Evolutionary conservation across 2,888 invertebrate genomes (phyloP).

Genomic region (Uropetala carovei): DNA sequence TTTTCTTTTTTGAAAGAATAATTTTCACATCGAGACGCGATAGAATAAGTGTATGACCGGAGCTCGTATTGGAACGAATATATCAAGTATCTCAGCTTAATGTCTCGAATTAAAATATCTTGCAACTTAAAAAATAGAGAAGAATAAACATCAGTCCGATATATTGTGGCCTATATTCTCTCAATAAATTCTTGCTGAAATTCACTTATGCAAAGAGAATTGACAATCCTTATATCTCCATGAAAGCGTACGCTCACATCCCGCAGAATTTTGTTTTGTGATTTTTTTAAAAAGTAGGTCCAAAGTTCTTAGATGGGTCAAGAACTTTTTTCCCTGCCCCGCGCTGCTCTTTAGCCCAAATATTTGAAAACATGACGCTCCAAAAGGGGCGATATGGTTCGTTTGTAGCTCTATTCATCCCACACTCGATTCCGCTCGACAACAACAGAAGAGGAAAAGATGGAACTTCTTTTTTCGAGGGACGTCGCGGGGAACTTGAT

Average conservation of each 20-base stretch:
- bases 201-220: no score
- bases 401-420: background rate
- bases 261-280: background rate
- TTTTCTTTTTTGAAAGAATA: no score
- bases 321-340: background rate
- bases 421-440: no score
- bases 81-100: background rate
- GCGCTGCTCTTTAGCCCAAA: background rate
- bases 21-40: no score
- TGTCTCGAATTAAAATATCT: background rate
- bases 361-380: background rate
- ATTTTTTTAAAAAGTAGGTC: background rate
- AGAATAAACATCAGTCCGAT: no score
- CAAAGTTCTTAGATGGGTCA: background rate
- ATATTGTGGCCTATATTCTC: no score
- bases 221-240: no score
- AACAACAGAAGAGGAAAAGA: no score
- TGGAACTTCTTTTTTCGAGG: no score
- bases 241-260: background rate
- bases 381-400: background rate
- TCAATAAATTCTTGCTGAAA: no score
- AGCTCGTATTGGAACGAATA: no score
- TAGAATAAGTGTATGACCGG: no score
- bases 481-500: background rate
- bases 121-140: background rate